Base-by-base conservation (phyloP, 2,797 vertebrate genomes). In the Anabacerthia variegaticeps region DNA sequence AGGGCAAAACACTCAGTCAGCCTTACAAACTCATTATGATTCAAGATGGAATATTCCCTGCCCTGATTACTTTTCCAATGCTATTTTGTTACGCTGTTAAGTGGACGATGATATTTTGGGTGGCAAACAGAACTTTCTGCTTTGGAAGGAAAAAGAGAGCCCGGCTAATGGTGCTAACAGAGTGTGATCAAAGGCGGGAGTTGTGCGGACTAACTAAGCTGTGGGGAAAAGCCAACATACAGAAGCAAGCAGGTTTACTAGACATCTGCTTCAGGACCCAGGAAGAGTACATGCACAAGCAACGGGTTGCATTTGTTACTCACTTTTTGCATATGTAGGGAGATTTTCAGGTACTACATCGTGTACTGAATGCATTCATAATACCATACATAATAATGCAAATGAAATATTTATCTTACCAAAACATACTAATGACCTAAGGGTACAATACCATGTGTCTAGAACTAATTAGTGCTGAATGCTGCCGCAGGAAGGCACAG, bases 31-130 rank as follows among this genome's bases (percentile, higher is more conserved):
- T 55, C 27, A 52, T 89, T 78, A 63, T 18, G 24, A 41, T 54
- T 46, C 23, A 63, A 84, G 44, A 54, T 8, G 21, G 54, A 92
- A 37, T 20, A n/a, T 93, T 95, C 46, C n/a, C 51, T 94, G 62
- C 22, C 69, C 58, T 80, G 62, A 75, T 91, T 89, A 73, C 84
- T 89, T 86, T 72, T 48, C 49, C 61, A 78, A 72, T 12, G 36
- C 44, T 62, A 22, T 74, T 63, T 85, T 55, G 49, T 59, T 52
- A n/a, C 1, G 8, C 13, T 65, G 14, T 76, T 69, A 75, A 86
- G 51, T 22, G 56, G 46, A 62, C 20, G 23, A 65, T n/a, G 46
- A 66, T 94, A 49, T 83, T 94, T 58, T 63, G 72, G 37, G 61
- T 54, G 49, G 27, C 7, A 28, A 92, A 68, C 16, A 67, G 81